Evolutionary conservation across 2,113 vertebrate species (phyloP).

Genomic region (Megaleporinus macrocephalus): DNA sequence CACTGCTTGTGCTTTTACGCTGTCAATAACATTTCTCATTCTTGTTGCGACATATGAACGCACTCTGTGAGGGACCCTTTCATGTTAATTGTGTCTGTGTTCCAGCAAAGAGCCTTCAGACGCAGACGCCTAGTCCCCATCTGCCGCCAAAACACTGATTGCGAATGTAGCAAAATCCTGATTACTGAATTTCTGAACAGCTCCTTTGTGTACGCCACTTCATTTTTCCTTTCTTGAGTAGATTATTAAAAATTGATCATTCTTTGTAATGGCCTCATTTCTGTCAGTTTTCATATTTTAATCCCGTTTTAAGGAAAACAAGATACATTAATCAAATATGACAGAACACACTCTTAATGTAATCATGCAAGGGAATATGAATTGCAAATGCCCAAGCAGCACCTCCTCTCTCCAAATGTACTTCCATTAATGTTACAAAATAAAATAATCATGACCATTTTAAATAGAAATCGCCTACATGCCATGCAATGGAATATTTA

Average conservation of each 20-base stretch:
- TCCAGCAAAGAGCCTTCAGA: constrained; percentile 62
- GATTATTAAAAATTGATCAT: constrained; percentile 90
- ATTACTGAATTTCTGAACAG: constrained; percentile 76
- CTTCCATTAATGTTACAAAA: constrained; percentile 90
- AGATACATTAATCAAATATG: constrained; percentile 95
- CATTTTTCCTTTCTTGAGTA: constrained; percentile 72
- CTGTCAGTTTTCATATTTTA: constrained; percentile 93
- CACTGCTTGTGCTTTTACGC: constrained; percentile 40
- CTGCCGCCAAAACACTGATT: constrained; percentile 69
- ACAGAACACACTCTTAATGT: constrained; percentile 97
- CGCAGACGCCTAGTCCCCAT: constrained; percentile 57
- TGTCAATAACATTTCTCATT: constrained; percentile 63
- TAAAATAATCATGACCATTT: constrained; percentile 96
- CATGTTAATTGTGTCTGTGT: constrained; percentile 73
- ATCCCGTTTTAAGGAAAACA: constrained; percentile 93
- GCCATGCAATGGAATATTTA: constrained; percentile 74
- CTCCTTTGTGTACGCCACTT: constrained; percentile 62
- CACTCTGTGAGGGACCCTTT: constrained; percentile 64
- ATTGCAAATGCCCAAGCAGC: constrained; percentile 88
- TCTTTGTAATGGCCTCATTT: constrained; percentile 93
- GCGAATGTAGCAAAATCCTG: constrained; percentile 76
- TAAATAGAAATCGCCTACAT: constrained; percentile 79
- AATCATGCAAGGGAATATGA: constrained; percentile 94
- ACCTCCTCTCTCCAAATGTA: constrained; percentile 76
- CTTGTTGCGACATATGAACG: constrained; percentile 65